Evolutionary conservation across 2,888 invertebrate species (phyloP).

Genomic region (Tineola bisselliella): DNA sequence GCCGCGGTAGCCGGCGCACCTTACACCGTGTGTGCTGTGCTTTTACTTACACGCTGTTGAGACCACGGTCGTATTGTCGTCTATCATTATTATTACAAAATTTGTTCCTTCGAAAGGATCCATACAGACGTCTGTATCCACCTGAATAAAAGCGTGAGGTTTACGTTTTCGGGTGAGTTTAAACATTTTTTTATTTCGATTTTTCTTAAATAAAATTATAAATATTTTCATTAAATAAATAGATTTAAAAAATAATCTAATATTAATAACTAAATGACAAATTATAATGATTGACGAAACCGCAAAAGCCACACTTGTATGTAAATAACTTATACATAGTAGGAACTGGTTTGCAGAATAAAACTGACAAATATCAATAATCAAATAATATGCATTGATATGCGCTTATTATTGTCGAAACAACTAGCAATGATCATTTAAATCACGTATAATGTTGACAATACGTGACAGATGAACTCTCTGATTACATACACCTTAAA

Average conservation of each 20-base stretch:
- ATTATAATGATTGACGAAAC: too few species aligned
- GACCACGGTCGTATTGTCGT: neutral
- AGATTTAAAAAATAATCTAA: too few species aligned
- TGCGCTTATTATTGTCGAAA: too few species aligned
- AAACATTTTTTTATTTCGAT: neutral
- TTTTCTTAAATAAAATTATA: too few species aligned
- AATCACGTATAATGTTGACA: too few species aligned
- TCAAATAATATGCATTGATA: too few species aligned
- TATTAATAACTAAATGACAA: too few species aligned
- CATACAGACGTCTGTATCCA: neutral
- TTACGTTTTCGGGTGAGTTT: slow-evolving; percentile 2
- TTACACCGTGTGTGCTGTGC: neutral
- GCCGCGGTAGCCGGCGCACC: slow-evolving; percentile 21
- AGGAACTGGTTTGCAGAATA: neutral
- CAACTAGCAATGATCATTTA: too few species aligned
- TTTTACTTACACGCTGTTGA: neutral
- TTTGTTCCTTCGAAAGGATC: neutral
- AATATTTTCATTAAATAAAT: too few species aligned
- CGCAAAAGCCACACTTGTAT: too few species aligned
- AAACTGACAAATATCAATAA: neutral
- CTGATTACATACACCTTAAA: too few species aligned
- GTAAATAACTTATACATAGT: neutral
- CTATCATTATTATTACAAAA: neutral
- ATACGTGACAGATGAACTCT: too few species aligned
- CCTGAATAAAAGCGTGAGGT: slow-evolving; percentile 3